A percentile compares a stretch with the other conserved stretches of the same genome.
These are phyloP conservation scores for Dryas iulia DNA, from an alignment of 1,140 invertebrate genomes.

Conservation along the genomic window DNA sequence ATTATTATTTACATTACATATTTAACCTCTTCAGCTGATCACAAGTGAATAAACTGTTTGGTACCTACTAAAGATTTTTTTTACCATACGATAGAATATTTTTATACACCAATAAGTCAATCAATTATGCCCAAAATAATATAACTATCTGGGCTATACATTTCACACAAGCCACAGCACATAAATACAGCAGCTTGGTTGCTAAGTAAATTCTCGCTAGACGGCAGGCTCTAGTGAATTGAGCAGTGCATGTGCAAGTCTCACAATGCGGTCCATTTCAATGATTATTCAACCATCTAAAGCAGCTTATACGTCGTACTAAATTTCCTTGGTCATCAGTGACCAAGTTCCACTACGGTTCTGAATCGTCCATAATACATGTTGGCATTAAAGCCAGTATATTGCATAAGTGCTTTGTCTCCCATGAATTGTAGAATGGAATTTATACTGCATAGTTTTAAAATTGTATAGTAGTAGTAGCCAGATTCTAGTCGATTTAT, in stretches of 20 bases:
- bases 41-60: too few species aligned
- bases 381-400: constrained; percentile 28
- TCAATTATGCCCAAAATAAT: background rate
- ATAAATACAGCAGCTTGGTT: constrained; percentile 20
- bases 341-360: constrained; percentile 39
- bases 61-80: too few species aligned
- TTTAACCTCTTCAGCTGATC: too few species aligned
- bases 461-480: background rate
- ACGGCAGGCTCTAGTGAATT: constrained; percentile 45
- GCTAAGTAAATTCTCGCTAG: constrained; percentile 43
- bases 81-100: too few species aligned
- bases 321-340: constrained; percentile 47
- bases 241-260: constrained; percentile 48
- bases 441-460: constrained; percentile 12
- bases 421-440: constrained; percentile 12
- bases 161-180: constrained; percentile 12
- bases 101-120: background rate
- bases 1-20: too few species aligned
- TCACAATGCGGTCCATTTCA: constrained; percentile 56
- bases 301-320: constrained; percentile 54
- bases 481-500: background rate
- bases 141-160: background rate
- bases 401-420: constrained; percentile 29
- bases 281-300: constrained; percentile 60
- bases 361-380: constrained; percentile 38